Base-by-base conservation (phyloP, 2,888 invertebrate species). In the Lysandra coridon region DNA sequence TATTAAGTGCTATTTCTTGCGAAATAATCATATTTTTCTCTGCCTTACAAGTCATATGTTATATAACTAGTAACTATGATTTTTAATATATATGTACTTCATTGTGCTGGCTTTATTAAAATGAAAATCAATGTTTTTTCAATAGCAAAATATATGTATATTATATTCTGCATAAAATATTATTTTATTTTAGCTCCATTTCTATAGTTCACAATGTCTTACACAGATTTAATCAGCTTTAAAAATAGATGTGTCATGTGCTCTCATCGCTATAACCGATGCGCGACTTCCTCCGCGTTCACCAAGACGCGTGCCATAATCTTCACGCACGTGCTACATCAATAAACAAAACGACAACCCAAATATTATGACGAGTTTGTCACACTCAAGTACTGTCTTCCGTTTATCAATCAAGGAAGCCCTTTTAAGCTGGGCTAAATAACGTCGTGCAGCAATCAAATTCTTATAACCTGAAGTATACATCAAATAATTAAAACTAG, bases 241-340 rank as follows among this genome's bases (percentile, higher is more conserved):
- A 91, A 86, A 88, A 90, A 90, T 90, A 89, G 87, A 83, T 83
- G 79, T 85, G 85, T 84, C 85, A 89, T 89, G 89, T 90, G 91
- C 87, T 83, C 86, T 80, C 84, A 75, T 84, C 83, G 82, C 83
- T 85, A 83, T 82, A 86, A 62, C 69, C 69, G 69, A 12, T 33
- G 69, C 69, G 69, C 69, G 33, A 69, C 69, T 78, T 85, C 85
- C 86, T 86, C 83, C 81, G 81, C 81, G 82, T 83, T 80, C 88
- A 89, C 90, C 90, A 90, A 83, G 82, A 89, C 91, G 91, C 92
- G 91, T 84, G 83, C 85, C 82, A 81, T 81, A 86, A 86, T 86
- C 83, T 84, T 86, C 86, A 84, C 88, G 90, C 92, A 91, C 93
- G 93, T 91, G 92, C 90, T 88, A 83, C 83, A 88, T 90, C 88